Evolutionary conservation across 2,113 vertebrate species (phyloP), one percentile per base, ranked within the genome.

Genomic region (Silurus asotus): DNA sequence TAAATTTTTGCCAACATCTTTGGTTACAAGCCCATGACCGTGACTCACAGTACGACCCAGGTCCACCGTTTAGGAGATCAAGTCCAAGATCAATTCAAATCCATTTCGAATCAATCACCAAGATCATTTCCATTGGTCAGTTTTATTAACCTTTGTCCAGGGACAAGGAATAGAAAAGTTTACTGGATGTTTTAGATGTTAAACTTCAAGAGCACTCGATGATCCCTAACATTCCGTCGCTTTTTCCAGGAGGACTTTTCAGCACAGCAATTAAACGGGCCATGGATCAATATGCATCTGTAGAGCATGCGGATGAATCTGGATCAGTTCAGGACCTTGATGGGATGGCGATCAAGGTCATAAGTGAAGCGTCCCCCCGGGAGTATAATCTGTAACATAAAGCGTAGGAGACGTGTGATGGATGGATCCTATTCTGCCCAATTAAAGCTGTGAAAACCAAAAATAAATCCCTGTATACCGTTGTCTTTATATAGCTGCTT

Each of bases 361-460:
- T 23, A 69, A 74, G 7, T 8, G 8, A 56, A 13, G n/a, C 58
- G 13, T 61, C 55, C 48, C 28, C 45, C 48, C 80, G 56, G 48
- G 72, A 20, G 59, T 72, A 62, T n/a, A 51, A 83, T 80, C 69
- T 74, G 20, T 84, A 25, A 45, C 37, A 49, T 59, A 65, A 84
- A 53, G 75, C 61, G 23, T 56, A 23, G 53, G 65, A 79, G 59
- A 70, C 51, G 48, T 59, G n/a, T 49, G 58, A 79, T 55, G 11
- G 10, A 69, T 69, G 14, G 11, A 75, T 75, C 72, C 49, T 75
- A 49, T 23, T 75, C 48, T 51, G 3, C n/a, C 48, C 19, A 49
- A 45, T 48, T 74, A 49, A 74, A 70, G 15, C 64, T 67, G n/a
- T 67, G 64, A 9, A 64, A 64, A 64, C 8, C 59, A 58, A 58